phyloP scores from a whole-genome alignment of 2,888 invertebrate genomes.

The Morpho achilles region DNA sequence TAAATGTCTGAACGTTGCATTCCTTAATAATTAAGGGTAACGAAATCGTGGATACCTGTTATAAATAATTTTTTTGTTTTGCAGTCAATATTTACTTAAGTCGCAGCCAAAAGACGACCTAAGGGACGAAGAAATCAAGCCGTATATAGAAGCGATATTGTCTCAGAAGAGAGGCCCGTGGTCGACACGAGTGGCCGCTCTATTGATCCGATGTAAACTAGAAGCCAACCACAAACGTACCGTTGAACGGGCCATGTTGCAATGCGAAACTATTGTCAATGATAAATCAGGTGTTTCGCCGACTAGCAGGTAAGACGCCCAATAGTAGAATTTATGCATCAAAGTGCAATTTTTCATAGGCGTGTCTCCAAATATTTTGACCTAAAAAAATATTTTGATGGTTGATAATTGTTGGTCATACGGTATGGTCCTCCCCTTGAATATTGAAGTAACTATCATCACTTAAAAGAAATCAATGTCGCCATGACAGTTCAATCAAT shows the following conservation, averaged over 20 bases:
- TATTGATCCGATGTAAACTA: constrained; percentile 86
- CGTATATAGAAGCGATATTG: constrained; percentile 84
- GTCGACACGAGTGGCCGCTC: constrained; percentile 85
- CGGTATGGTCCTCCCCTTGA: too few species aligned
- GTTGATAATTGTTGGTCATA: too few species aligned
- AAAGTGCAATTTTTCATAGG: too few species aligned
- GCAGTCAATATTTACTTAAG: constrained; percentile 84
- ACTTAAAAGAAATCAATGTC: too few species aligned
- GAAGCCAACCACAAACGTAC: constrained; percentile 89
- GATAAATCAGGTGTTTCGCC: constrained; percentile 50
- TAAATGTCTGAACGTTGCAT: too few species aligned
- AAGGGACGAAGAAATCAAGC: constrained; percentile 88
- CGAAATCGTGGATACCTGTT: too few species aligned
- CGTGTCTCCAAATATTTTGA: too few species aligned
- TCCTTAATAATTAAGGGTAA: too few species aligned
- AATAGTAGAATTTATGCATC: too few species aligned
- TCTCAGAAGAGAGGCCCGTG: constrained; percentile 85
- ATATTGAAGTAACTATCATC: too few species aligned
- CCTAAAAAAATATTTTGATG: too few species aligned
- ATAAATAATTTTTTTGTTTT: constrained; percentile 27
- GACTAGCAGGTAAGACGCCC: constrained; percentile 46
- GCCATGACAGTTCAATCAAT: too few species aligned
- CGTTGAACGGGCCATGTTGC: constrained; percentile 92
- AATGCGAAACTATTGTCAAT: constrained; percentile 89
- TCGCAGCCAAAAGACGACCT: constrained; percentile 90